Evolutionary conservation across 1,140 invertebrate genomes (phyloP).

Genomic region (Holotrichia oblita): DNA sequence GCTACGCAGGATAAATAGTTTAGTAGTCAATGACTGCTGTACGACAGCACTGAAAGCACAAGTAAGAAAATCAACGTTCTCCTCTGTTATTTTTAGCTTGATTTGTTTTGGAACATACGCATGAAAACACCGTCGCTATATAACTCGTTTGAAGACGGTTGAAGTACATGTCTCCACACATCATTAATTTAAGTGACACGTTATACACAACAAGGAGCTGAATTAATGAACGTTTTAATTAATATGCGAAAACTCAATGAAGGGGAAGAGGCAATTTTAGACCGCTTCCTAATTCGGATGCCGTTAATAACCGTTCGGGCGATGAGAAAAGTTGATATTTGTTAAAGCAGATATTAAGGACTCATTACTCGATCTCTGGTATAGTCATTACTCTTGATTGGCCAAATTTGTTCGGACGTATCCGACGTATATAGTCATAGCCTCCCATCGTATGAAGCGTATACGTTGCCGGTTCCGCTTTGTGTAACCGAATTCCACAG

Average conservation of each 20-base stretch:
- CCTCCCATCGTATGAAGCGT: not conserved
- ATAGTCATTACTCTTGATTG: slow-evolving; percentile 30
- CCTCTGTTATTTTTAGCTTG: not conserved
- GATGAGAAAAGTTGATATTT: slow-evolving; percentile 9
- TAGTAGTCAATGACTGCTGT: too few species aligned
- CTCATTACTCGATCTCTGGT: slow-evolving; percentile 1
- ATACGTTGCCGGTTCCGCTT: not conserved
- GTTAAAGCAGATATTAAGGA: slow-evolving; percentile 1
- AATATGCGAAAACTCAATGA: not conserved
- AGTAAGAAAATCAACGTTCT: too few species aligned
- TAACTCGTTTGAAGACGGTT: not conserved
- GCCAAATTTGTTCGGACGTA: slow-evolving; percentile 23
- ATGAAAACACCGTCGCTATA: not conserved
- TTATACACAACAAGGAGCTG: not conserved
- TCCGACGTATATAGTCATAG: slow-evolving; percentile 4
- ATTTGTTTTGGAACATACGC: not conserved
- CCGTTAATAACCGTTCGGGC: not conserved
- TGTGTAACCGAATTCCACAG: not conserved
- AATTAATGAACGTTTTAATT: slow-evolving; percentile 31
- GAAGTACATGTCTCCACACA: not conserved
- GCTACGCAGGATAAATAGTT: too few species aligned
- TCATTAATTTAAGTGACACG: slow-evolving; percentile 13
- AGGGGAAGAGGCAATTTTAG: not conserved
- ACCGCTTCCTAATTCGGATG: not conserved
- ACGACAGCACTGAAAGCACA: too few species aligned